Evolutionary conservation across 2,888 invertebrate species (phyloP).

Genomic region (Eupithecia insigniata): DNA sequence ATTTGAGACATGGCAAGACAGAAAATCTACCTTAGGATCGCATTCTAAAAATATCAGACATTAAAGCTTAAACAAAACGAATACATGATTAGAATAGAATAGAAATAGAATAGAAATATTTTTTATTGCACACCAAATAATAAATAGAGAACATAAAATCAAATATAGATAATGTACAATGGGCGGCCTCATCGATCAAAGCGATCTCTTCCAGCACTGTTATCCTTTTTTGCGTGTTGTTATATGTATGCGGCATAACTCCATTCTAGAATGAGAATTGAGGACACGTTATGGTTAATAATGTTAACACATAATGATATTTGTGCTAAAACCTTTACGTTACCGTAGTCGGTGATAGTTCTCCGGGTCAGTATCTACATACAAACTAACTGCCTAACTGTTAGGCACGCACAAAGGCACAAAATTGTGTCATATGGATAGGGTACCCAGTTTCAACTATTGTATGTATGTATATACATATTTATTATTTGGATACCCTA

Average conservation of each 20-base stretch:
- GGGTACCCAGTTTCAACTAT: slow-evolving; percentile 6
- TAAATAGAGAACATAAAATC: too few relatives aligned
- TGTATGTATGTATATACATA: too few relatives aligned
- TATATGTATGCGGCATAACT: too few relatives aligned
- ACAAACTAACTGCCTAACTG: slow-evolving; percentile 3
- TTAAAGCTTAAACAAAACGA: too few relatives aligned
- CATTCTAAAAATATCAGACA: background rate
- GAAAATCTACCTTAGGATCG: background rate
- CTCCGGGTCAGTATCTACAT: background rate
- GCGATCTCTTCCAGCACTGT: too few relatives aligned
- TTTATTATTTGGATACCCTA: slow-evolving; percentile 10
- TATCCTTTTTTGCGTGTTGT: too few relatives aligned
- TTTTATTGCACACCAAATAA: too few relatives aligned
- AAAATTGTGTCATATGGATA: slow-evolving; percentile 10
- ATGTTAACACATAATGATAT: background rate
- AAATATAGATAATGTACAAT: too few relatives aligned
- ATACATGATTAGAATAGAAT: too few relatives aligned
- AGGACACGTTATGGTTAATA: background rate
- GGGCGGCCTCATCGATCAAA: too few relatives aligned
- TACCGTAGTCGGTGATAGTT: background rate
- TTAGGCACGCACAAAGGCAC: slow-evolving; percentile 7
- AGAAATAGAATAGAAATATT: too few relatives aligned
- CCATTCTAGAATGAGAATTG: background rate
- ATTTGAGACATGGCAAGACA: background rate
- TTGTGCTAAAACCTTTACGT: background rate